Evolutionary conservation across 2,797 vertebrate species (phyloP), one percentile per base, ranked within the genome.

Genomic region (Bovichtus diacanthus): DNA sequence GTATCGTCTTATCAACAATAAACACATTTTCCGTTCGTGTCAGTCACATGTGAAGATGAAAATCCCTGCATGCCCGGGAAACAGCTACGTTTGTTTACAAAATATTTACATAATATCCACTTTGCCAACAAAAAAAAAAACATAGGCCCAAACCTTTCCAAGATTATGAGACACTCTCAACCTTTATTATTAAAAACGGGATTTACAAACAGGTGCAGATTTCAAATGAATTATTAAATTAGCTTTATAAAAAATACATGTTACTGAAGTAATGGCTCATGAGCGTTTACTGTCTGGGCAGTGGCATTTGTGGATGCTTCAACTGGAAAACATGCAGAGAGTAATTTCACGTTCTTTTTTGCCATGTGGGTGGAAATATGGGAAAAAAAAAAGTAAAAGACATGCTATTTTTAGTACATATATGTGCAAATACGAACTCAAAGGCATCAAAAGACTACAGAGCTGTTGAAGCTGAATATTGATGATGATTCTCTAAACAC

Each of bases 321-420:
- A 59, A 11, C 43, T 4, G 3, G 7, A 41, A 78, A 31, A 46
- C 12, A 21, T 21, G 13, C 11, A 19, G 29, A 54, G 13, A 29
- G 15, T 13, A 5, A 43, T 55, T 44, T 62, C 7, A 38, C 4
- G 2, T 72, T 25, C 23, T 23, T 23, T 74, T 70, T 54, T 59
- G 29, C 41, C 10, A 21, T 53, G 11, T 72, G 44, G 58, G 39
- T 51, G 27, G 29, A 62, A 60, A 76, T 21, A 23, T 54, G 11
- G 13, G 38, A 36, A 31, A 41, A 36, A 12, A 39, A 46, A 46
- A 7, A 34, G 18, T 3, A 25, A 23, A 64, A 34, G 10, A 65
- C 51, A 44, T 44, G n/a, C n/a, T n/a, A n/a, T n/a, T n/a, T n/a
- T n/a, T n/a, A n/a, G 38, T 21, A 23, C 39, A 39, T 68, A 19